Conservation (phyloP, 2,888 invertebrate species). For the Lochmaea crataegi region DNA sequence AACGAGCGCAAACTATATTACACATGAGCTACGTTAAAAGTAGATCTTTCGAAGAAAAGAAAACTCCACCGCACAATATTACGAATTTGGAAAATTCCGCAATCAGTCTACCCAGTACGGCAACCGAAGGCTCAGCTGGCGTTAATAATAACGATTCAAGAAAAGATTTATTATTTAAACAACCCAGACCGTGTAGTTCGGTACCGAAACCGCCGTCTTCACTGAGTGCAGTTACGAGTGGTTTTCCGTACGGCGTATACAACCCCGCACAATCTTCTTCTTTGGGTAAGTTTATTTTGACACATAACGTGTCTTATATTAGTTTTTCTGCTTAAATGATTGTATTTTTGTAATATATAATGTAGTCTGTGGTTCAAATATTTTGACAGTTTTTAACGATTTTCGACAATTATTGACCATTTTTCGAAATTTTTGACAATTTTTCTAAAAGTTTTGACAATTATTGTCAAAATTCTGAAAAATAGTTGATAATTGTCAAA, state of each 20-base stretch:
- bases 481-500: no score
- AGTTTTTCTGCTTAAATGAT: neutral
- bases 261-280: constrained; percentile 28
- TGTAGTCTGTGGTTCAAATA: neutral
- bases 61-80: constrained; percentile 3
- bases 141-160: constrained; percentile 21
- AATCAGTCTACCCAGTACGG: constrained; percentile 27
- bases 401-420: no score
- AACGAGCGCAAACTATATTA: constrained; percentile 66
- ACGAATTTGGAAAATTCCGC: constrained; percentile 27
- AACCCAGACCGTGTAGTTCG: constrained; percentile 32
- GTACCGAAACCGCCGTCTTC: constrained; percentile 56
- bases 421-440: no score
- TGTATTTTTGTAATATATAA: neutral
- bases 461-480: no score
- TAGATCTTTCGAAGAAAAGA: constrained; percentile 56
- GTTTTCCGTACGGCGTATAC: constrained; percentile 48
- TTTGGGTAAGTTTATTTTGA: constrained; percentile 32
- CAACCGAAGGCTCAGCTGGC: constrained; percentile 17
- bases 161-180: constrained; percentile 28
- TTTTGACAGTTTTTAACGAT: no score
- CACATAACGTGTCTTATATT: neutral
- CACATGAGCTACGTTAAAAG: constrained; percentile 62
- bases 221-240: constrained; percentile 50
- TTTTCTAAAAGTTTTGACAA: no score